These are phyloP conservation scores for Phylloscopus trochilus DNA, from an alignment of 2,113 vertebrate genomes.

Conservation along the genomic window DNA sequence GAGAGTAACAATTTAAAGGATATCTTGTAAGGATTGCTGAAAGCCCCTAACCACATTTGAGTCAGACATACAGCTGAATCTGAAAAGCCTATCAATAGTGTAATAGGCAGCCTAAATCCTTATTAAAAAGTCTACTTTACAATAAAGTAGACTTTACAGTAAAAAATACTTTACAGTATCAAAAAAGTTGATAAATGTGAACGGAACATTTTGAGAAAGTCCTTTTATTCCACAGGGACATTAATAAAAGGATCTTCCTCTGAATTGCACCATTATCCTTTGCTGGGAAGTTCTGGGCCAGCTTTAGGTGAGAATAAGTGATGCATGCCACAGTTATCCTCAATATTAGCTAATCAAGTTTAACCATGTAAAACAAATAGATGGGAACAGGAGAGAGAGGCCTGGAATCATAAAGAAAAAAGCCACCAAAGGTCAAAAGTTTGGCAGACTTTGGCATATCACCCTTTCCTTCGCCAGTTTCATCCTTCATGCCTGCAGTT, in stretches of 20 bases:
- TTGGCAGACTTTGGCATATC: not conserved
- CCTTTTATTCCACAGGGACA: not conserved
- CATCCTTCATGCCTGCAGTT: not conserved
- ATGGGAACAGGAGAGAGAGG: not conserved
- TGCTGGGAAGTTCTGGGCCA: not conserved
- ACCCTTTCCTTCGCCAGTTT: not conserved
- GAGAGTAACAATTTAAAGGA: not conserved
- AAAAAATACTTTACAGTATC: not conserved
- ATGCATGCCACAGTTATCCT: not conserved
- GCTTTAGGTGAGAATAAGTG: not conserved
- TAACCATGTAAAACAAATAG: not conserved
- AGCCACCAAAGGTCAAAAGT: not conserved
- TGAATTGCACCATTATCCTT: not conserved
- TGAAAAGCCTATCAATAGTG: not conserved
- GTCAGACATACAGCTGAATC: not conserved
- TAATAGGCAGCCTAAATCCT: not conserved
- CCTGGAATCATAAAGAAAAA: not conserved
- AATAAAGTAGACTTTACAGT: not conserved
- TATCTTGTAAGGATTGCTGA: not conserved
- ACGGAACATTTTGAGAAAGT: not conserved
- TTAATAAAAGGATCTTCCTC: not conserved
- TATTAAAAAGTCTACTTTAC: not conserved
- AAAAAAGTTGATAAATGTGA: conserved; percentile 8
- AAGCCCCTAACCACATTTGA: not conserved
- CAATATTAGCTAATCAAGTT: not conserved